Conservation (phyloP, 2,113 vertebrate species). For the Aramus guarauna region DNA sequence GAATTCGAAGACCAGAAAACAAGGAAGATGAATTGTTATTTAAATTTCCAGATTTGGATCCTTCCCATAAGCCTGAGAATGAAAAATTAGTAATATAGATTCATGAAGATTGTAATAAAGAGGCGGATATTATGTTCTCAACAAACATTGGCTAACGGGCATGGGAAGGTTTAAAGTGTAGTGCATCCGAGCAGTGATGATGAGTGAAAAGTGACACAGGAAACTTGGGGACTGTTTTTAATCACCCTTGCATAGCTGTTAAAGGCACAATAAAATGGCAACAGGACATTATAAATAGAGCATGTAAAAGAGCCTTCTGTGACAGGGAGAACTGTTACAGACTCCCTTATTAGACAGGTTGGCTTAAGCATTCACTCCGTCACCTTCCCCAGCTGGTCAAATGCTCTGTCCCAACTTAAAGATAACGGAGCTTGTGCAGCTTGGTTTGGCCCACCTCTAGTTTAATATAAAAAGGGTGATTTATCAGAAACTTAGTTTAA, state of each 20-base stretch:
- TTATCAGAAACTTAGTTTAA: neutral
- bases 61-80: slow-evolving; percentile 25
- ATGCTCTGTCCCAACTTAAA: neutral
- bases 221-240: slow-evolving; percentile 52
- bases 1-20: slow-evolving; percentile 52
- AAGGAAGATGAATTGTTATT: slow-evolving; percentile 47
- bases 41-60: slow-evolving; percentile 49
- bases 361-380: neutral
- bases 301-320: slow-evolving; percentile 44
- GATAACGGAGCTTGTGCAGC: neutral
- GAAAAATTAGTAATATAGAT: slow-evolving; percentile 33
- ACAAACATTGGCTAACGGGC: neutral
- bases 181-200: slow-evolving; percentile 10
- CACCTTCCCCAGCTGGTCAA: neutral
- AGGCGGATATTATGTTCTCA: neutral
- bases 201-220: slow-evolving; percentile 64
- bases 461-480: neutral
- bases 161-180: slow-evolving; percentile 48
- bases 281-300: slow-evolving; percentile 50
- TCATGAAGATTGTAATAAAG: neutral
- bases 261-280: slow-evolving; percentile 60
- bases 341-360: neutral
- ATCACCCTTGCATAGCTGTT: slow-evolving; percentile 44
- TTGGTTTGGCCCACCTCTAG: neutral
- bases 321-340: slow-evolving; percentile 25